Evolutionary conservation across 2,888 invertebrate species (phyloP).

Genomic region (Caenorhabditis drosophilae): DNA sequence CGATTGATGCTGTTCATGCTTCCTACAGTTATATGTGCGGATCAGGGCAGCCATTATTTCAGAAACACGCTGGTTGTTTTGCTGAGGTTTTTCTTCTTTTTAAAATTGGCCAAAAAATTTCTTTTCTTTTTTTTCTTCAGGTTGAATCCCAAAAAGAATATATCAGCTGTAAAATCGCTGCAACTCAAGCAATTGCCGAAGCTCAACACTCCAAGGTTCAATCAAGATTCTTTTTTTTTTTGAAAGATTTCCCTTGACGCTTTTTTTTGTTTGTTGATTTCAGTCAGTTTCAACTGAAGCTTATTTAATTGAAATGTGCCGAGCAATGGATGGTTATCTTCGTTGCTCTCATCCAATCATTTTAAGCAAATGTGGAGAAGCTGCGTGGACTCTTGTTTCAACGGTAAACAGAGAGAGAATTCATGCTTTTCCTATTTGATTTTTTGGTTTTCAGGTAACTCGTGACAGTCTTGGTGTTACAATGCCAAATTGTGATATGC

Average conservation of each 20-base stretch:
- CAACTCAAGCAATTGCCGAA: slow-evolving; percentile 61
- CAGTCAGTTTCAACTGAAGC: slow-evolving; percentile 47
- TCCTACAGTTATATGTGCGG: slow-evolving; percentile 68
- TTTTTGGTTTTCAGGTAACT: slow-evolving; percentile 41
- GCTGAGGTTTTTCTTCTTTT: slow-evolving; percentile 50
- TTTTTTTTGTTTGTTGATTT: too few species aligned
- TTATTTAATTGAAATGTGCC: slow-evolving; percentile 61
- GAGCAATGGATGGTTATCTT: slow-evolving; percentile 67
- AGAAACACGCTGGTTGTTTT: slow-evolving; percentile 66
- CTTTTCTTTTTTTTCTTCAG: slow-evolving; percentile 24
- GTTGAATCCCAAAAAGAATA: slow-evolving; percentile 64
- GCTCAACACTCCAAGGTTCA: slow-evolving; percentile 51
- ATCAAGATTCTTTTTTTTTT: too few species aligned
- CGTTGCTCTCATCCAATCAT: slow-evolving; percentile 67
- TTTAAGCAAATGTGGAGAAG: slow-evolving; percentile 57
- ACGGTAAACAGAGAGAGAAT: slow-evolving; percentile 44
- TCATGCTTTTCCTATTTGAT: not conserved
- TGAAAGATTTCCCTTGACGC: too few species aligned
- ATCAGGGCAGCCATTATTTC: slow-evolving; percentile 59
- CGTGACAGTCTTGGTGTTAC: slow-evolving; percentile 56
- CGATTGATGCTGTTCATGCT: slow-evolving; percentile 66
- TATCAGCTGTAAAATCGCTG: slow-evolving; percentile 61
- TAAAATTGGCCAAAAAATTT: slow-evolving; percentile 3
- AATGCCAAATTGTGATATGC: slow-evolving; percentile 60
- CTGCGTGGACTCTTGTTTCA: slow-evolving; percentile 66